Evolutionary conservation across 2,888 invertebrate species (phyloP).

Genomic region (Nymphalis polychloros): DNA sequence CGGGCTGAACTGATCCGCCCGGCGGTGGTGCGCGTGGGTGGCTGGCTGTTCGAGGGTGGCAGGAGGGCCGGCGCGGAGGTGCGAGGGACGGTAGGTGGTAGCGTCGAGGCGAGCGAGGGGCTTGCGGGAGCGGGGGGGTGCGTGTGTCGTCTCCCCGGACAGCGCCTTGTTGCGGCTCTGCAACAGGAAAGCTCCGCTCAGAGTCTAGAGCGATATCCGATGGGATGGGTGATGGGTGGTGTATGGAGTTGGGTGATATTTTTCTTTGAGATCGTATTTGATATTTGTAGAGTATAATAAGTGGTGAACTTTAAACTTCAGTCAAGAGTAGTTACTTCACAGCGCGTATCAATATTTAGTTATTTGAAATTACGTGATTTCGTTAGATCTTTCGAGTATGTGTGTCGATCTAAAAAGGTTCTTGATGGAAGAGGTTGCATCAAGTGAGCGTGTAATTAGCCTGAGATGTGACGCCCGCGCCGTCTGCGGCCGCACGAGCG

Average conservation of each 20-base stretch:
- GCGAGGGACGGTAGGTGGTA: constrained; percentile 66
- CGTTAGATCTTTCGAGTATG: constrained; percentile 8
- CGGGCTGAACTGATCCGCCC: constrained; percentile 59
- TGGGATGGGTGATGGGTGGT: constrained; percentile 39
- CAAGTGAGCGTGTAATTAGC: constrained; percentile 3
- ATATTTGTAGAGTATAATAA: not conserved
- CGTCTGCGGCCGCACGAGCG: not conserved
- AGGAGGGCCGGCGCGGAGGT: constrained; percentile 58
- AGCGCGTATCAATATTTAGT: not conserved
- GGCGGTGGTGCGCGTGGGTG: constrained; percentile 53
- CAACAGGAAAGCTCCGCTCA: constrained; percentile 75
- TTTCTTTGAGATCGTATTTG: not conserved
- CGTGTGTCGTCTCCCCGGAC: constrained; percentile 45
- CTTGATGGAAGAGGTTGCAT: constrained; percentile 10
- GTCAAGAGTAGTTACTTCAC: not conserved
- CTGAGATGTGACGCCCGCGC: not conserved
- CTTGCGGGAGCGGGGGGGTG: constrained; percentile 42
- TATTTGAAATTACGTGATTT: not conserved
- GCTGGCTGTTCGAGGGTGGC: constrained; percentile 44
- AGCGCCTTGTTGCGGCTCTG: constrained; percentile 78
- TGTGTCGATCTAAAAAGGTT: constrained; percentile 9
- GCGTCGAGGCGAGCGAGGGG: constrained; percentile 57
- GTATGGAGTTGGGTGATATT: constrained; percentile 12
- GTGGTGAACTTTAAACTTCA: not conserved
- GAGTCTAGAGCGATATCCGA: constrained; percentile 49